Evolutionary conservation across 2,113 vertebrate genomes (phyloP).

Genomic region (Microtus oregoni): DNA sequence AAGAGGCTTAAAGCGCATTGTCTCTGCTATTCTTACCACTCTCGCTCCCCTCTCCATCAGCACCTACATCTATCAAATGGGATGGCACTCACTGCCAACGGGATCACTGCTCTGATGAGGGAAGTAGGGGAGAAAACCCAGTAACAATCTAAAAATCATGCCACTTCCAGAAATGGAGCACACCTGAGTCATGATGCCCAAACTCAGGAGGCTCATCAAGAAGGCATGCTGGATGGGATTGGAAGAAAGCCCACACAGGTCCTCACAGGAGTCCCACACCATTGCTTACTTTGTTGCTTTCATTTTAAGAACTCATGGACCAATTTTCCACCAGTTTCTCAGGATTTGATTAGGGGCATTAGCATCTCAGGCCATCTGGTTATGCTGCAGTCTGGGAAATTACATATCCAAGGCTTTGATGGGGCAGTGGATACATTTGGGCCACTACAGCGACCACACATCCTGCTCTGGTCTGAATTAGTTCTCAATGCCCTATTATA

Average conservation of each 20-base stretch:
- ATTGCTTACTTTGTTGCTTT: constrained; percentile 13
- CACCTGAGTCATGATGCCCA: rapidly evolving
- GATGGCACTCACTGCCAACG: neutral
- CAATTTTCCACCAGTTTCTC: neutral
- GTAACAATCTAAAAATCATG: neutral
- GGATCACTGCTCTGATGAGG: neutral
- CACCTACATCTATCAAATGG: neutral
- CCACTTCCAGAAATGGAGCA: neutral
- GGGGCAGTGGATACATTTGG: neutral
- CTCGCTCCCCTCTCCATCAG: neutral
- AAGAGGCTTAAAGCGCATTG: too few relatives aligned
- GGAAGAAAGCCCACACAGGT: neutral
- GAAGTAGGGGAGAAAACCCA: neutral
- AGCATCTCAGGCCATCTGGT: neutral
- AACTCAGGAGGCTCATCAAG: neutral
- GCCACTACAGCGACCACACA: neutral
- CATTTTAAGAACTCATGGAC: neutral
- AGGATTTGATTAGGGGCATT: neutral
- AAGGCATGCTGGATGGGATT: neutral
- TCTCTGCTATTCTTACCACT: neutral
- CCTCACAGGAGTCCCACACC: neutral
- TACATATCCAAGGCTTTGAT: neutral
- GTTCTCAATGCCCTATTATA: neutral
- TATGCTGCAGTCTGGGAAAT: neutral
- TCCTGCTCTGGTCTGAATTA: neutral